Base-by-base conservation (phyloP, 1,140 invertebrate species). In the Drosophila ogumai region DNA sequence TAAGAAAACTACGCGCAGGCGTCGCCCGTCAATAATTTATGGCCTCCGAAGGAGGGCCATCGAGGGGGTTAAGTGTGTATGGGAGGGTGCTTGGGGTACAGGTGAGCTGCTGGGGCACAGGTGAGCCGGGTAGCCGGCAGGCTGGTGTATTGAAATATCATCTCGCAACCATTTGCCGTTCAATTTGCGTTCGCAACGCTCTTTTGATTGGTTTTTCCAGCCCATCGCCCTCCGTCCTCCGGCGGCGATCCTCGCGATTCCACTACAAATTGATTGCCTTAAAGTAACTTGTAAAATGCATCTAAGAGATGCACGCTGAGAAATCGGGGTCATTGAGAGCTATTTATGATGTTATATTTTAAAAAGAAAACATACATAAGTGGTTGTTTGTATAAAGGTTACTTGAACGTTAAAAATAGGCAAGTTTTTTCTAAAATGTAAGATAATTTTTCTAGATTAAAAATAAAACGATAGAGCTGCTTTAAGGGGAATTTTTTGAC, bases 101-200 rank as follows among this genome's bases (percentile, higher is more conserved):
- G 38, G 25, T 34, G 41, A 55, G 28, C n/a, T 34, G 58, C 13
- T 17, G 58, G 38, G 32, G 38, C 50, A 50, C 44, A 65, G 34
- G 41, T 50, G 58, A 64, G 56, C 63, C 49, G n/a, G 34, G 34
- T 55, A 55, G 25, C 41, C 50, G 28, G 41, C 46, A 38, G 65
- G 67, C 57, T 61, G 50, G 59, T 75, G 78, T 90, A 90, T 90
- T 90, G 85, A 90, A 90, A 90, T 85, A 90, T 90, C 85, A 90
- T 90, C 86, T 81, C 76, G 44, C 77, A 90, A 79, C 84, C 80
- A 88, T 88, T 88, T 88, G 85, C 85, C 85, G 85, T 88, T 88
- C 85, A 88, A 88, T 90, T 90, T 88, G 85, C 85, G 85, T 90
- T 88, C 85, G 85, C 85, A 88, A 88, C 81, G 85, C 85, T 90